Evolutionary conservation across 2,888 invertebrate genomes (phyloP).

Genomic region (Cheilosia vulpina): DNA sequence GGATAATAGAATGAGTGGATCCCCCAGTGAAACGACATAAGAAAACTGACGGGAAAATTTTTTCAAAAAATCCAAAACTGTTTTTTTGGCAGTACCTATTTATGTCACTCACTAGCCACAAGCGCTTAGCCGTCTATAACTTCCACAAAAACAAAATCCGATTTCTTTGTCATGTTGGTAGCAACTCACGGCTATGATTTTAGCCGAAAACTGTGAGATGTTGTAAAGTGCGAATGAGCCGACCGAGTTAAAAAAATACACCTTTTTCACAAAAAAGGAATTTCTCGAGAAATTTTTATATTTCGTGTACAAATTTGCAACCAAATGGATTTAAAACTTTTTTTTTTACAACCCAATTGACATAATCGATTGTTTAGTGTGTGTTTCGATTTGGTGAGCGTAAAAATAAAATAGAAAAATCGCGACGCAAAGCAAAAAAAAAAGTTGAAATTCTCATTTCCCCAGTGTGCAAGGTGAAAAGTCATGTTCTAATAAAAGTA

Average conservation of each 20-base stretch:
- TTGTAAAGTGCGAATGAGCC: conserved; percentile 72
- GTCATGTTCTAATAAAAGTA: conserved; percentile 61
- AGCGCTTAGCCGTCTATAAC: conserved; percentile 16
- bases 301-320: conserved; percentile 62
- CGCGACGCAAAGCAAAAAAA: conserved; percentile 57
- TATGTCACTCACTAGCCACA: background rate
- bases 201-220: conserved; percentile 61
- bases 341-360: conserved; percentile 45
- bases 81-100: too few relatives aligned
- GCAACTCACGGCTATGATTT: conserved; percentile 45
- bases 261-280: conserved; percentile 64
- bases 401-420: conserved; percentile 41
- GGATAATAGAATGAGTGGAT: too few relatives aligned
- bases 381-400: conserved; percentile 46
- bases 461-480: conserved; percentile 63
- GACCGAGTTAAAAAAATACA: conserved; percentile 61
- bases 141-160: background rate
- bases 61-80: too few relatives aligned
- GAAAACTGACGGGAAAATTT: too few relatives aligned
- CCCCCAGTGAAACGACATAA: too few relatives aligned
- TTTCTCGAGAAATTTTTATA: conserved; percentile 36
- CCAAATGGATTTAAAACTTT: conserved; percentile 65
- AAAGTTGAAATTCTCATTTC: conserved; percentile 33
- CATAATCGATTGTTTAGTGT: conserved; percentile 40
- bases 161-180: conserved; percentile 34